A percentile compares a stretch with the other conserved stretches of the same genome.
phyloP scores from a whole-genome alignment of 35 echinoderm and acorn worm species.

The Apostichopus californicus region DNA sequence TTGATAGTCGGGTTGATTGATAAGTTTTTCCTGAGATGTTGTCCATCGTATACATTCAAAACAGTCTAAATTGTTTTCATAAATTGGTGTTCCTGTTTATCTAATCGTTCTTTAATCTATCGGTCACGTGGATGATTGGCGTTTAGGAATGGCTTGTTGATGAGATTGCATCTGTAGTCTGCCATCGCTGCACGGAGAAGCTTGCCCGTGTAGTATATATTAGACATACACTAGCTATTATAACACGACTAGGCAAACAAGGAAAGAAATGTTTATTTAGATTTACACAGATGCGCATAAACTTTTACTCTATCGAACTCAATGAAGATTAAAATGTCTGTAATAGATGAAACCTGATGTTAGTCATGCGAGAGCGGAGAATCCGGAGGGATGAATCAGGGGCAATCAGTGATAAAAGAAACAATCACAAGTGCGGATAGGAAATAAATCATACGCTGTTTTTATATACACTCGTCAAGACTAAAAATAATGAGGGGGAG shows the following conservation, averaged over 20 bases:
- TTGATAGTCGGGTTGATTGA: slow-evolving; percentile 28
- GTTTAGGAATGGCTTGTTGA: slow-evolving; percentile 33
- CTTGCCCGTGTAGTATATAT: not conserved
- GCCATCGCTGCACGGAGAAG: not conserved
- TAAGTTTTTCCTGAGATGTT: slow-evolving; percentile 12
- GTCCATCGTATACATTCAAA: slow-evolving; percentile 47
- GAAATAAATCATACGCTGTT: slow-evolving; percentile 5
- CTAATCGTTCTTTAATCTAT: slow-evolving; percentile 34
- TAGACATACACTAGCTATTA: not conserved
- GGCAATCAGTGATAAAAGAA: slow-evolving; percentile 19
- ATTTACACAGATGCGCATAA: slow-evolving; percentile 48
- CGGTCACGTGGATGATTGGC: slow-evolving; percentile 34
- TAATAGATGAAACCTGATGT: slow-evolving; percentile 30
- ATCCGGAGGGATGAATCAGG: not conserved
- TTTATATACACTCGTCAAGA: slow-evolving; percentile 33
- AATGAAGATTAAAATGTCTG: slow-evolving; percentile 44
- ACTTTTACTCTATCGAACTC: slow-evolving; percentile 50
- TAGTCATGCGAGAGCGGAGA: not conserved
- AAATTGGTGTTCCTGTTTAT: slow-evolving; percentile 53
- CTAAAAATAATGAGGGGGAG: not conserved
- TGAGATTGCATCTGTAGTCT: slow-evolving; percentile 21
- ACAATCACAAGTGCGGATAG: not conserved
- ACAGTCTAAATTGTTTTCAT: slow-evolving; percentile 60
- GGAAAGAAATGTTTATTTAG: slow-evolving; percentile 35
- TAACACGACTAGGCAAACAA: not conserved